phyloP scores from a whole-genome alignment of 1,140 invertebrate species.

The Listronotus bonariensis region DNA sequence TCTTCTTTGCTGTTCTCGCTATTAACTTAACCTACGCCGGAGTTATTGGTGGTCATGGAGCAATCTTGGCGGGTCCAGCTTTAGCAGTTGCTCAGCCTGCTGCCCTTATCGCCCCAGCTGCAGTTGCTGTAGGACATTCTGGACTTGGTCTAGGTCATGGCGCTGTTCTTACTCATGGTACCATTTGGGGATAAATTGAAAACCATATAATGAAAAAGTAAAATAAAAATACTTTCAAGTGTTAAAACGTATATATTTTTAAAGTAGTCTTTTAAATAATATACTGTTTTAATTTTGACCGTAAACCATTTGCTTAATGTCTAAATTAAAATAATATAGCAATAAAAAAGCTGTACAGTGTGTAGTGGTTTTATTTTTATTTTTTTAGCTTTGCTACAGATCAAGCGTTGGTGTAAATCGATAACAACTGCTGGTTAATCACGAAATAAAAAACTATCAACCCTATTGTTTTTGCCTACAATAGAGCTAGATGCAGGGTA shows the following conservation, averaged over 20 bases:
- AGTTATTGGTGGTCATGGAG: conserved; percentile 24
- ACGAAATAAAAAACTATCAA: no score
- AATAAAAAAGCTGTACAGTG: no score
- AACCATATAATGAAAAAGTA: conserved; percentile 61
- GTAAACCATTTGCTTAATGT: no score
- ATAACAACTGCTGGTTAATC: no score
- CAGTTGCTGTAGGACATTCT: conserved; percentile 13
- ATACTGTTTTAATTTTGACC: no score
- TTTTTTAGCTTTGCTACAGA: no score
- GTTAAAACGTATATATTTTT: conserved; percentile 66
- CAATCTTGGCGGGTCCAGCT: conserved; percentile 16
- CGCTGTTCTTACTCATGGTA: conserved; percentile 20
- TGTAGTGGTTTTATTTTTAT: no score
- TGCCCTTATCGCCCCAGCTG: not conserved
- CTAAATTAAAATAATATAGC: no score
- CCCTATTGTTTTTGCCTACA: no score
- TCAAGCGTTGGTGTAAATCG: no score
- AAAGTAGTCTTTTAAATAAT: no score
- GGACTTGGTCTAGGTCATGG: conserved; percentile 19
- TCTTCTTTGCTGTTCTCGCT: conserved; percentile 36
- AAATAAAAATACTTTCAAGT: conserved; percentile 62
- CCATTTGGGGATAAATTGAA: conserved; percentile 32
- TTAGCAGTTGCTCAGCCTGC: conserved; percentile 9
- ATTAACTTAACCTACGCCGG: conserved; percentile 31
- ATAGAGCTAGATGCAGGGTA: no score